phyloP scores from a whole-genome alignment of 2,797 vertebrate genomes.

The Leuciscus waleckii region DNA sequence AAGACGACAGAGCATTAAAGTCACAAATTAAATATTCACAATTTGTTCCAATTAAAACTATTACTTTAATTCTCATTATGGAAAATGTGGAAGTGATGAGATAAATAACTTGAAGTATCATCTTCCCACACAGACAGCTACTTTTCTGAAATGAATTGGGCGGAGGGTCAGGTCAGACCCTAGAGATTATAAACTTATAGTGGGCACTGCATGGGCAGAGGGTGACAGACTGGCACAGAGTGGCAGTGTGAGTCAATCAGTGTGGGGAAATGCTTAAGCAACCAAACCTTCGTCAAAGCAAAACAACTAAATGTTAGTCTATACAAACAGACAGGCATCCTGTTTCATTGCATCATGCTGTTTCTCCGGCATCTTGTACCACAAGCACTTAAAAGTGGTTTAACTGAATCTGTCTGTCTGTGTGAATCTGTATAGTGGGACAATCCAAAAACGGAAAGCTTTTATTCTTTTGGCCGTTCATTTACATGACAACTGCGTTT shows the following conservation, averaged over 20 bases:
- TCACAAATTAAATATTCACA: conserved; percentile 10
- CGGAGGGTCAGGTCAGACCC: conserved; percentile 2
- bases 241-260: not conserved
- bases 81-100: conserved; percentile 8
- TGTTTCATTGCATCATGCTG: not conserved
- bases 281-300: conserved; percentile 3
- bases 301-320: not conserved
- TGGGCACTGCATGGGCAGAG: not conserved
- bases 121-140: conserved; percentile 16
- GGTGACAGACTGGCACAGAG: conserved; percentile 13
- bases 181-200: not conserved
- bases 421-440: not conserved
- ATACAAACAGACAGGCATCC: not conserved
- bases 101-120: conserved; percentile 18
- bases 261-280: conserved; percentile 16
- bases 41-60: conserved; percentile 21
- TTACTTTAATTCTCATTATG: conserved; percentile 22
- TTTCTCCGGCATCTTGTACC: not conserved
- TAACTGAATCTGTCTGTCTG: not conserved
- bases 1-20: not conserved
- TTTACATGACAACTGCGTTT: not conserved
- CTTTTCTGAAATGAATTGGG: conserved; percentile 29
- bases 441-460: too few relatives aligned
- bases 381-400: not conserved
- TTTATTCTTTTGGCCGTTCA: not conserved